Evolutionary conservation across 2,888 invertebrate species (phyloP), one percentile per base, ranked within the genome.

Genomic region (Tromatobia lineatoria): DNA sequence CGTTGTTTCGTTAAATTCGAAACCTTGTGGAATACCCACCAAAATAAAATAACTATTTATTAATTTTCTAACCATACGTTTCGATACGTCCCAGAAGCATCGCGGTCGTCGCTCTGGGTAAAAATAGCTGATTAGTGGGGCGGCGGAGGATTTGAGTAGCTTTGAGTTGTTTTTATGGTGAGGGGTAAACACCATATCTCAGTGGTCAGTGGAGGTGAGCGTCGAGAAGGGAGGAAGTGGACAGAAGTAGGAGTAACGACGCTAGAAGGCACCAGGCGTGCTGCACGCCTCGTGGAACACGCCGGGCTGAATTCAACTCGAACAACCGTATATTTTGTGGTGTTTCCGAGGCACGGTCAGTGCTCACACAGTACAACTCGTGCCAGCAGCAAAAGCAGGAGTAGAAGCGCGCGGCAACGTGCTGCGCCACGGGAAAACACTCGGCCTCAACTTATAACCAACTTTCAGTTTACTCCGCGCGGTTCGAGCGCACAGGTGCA

Each of bases 391-490:
- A 84, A 85, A 73, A 83, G 83, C 85, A 83, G 76, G 70, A 83
- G 80, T 67, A 66, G 73, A 71, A 79, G 76, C 70, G 76, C 71
- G 76, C 76, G 80, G 76, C 84, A 83, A 81, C 86, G 73, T 82
- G 87, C 74, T 66, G 59, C 80, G 74, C 67, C 80, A 67, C 80
- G 78, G 73, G 61, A 84, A 84, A 74, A 80, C 66, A 75, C 81
- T 86, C 83, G 86, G 79, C 78, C 85, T 85, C 85, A 64, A 85
- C 88, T 87, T 87, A 18, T 61, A 34, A 85, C 61, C 80, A 87
- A 91, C 91, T 88, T 90, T 91, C 91, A 93, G 93, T 93, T 90
- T 87, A 89, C 89, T 88, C 87, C 89, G 90, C 88, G 91, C 91
- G 88, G 75, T 77, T 80, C 81, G 57, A 85, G 84, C 66, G 57